phyloP scores from a whole-genome alignment of 1,140 invertebrate genomes.

The Ruditapes philippinarum region DNA sequence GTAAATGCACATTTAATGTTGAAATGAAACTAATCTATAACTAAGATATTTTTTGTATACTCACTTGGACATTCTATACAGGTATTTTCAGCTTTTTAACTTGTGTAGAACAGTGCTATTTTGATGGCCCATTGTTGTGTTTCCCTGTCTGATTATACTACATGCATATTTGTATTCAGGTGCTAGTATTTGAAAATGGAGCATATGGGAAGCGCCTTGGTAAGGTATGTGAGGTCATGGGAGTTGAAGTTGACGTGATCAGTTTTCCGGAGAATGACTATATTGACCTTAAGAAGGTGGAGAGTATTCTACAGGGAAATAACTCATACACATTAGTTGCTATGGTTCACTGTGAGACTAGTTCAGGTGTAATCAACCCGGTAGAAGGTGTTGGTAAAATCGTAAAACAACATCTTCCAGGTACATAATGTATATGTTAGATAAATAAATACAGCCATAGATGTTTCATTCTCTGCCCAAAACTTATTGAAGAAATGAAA shows the following conservation, averaged over 20 bases:
- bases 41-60: no score
- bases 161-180: neutral
- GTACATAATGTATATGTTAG: constrained; percentile 71
- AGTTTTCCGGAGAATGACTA: constrained; percentile 85
- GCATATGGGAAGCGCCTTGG: constrained; percentile 88
- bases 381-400: constrained; percentile 86
- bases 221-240: constrained; percentile 86
- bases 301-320: constrained; percentile 75
- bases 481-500: no score
- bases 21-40: no score
- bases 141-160: no score
- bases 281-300: constrained; percentile 81
- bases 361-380: constrained; percentile 87
- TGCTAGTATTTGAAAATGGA: constrained; percentile 87
- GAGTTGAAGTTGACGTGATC: constrained; percentile 82
- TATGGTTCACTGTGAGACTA: constrained; percentile 88
- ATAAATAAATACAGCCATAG: no score
- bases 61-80: no score
- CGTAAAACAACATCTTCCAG: constrained; percentile 83
- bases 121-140: no score
- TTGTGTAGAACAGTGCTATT: no score
- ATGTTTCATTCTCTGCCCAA: no score
- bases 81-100: no score
- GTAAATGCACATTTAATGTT: no score
- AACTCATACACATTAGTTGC: constrained; percentile 84